Percentiles rank a stretch among this genome's conserved stretches.
These are phyloP conservation scores for Channa striata DNA, from an alignment of 2,797 vertebrate genomes.

Conservation along the genomic window DNA sequence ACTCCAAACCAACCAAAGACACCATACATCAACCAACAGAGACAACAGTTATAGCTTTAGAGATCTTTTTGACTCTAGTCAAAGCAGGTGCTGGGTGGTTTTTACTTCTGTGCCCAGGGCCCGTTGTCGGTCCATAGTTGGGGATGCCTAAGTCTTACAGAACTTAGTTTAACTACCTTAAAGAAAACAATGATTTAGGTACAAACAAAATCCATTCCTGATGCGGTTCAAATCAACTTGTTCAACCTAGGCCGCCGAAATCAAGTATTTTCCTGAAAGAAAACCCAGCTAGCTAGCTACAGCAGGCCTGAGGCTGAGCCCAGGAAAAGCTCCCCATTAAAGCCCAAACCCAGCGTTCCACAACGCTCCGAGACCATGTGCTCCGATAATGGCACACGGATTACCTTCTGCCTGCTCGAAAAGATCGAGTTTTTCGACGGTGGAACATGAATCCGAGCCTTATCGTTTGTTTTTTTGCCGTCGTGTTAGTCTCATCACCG, in stretches of 20 bases:
- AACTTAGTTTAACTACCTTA: not conserved
- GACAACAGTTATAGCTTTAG: no score
- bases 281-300: constrained; percentile 29
- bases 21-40: not conserved
- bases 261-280: rapidly evolving
- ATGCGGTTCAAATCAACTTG: not conserved
- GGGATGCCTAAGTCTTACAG: no score
- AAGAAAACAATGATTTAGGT: no score
- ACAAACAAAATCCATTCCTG: no score
- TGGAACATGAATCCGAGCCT: constrained; percentile 49
- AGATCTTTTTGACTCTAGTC: no score
- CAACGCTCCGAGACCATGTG: constrained; percentile 45
- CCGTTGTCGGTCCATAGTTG: no score
- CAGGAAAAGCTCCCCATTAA: constrained; percentile 15
- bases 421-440: constrained; percentile 35
- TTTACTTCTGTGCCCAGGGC: no score
- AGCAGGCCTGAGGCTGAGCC: constrained; percentile 53
- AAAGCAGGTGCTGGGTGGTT: no score
- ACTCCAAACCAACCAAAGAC: no score
- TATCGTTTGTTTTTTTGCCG: constrained; percentile 42
- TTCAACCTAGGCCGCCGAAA: no score
- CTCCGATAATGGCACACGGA: constrained; percentile 28
- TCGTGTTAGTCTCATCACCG: constrained; percentile 14
- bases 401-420: constrained; percentile 72
- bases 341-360: not conserved